Evolutionary conservation across 2,888 invertebrate genomes (phyloP).

Genomic region (Beris morrisii): DNA sequence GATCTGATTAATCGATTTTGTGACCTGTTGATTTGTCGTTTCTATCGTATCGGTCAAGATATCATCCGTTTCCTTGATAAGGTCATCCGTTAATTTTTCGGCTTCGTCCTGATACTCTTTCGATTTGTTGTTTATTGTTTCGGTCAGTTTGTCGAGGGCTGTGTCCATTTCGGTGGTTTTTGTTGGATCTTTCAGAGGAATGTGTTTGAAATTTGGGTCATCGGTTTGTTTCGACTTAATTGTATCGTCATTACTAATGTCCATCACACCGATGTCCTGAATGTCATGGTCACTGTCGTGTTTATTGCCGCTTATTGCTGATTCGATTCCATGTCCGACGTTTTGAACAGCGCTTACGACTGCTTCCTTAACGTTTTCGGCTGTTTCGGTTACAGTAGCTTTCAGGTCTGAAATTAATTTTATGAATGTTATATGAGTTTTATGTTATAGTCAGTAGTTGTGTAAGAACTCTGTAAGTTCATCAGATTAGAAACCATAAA

Average conservation of each 20-base stretch:
- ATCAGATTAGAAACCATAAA: not conserved
- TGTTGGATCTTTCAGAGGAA: slow-evolving; percentile 39
- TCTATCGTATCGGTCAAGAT: slow-evolving; percentile 30
- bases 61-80: slow-evolving; percentile 39
- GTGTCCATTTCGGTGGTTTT: not conserved
- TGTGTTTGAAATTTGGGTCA: slow-evolving; percentile 28
- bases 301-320: slow-evolving; percentile 32
- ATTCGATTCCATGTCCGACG: slow-evolving; percentile 39
- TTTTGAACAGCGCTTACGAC: slow-evolving; percentile 41
- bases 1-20: slow-evolving; percentile 16
- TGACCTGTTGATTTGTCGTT: slow-evolving; percentile 5
- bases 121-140: slow-evolving; percentile 36
- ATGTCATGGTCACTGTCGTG: not conserved
- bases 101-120: slow-evolving; percentile 37
- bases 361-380: slow-evolving; percentile 40
- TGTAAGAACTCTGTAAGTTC: not conserved
- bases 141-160: slow-evolving; percentile 34
- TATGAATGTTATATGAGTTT: not conserved
- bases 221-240: not conserved
- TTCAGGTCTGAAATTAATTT: slow-evolving; percentile 40
- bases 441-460: not conserved
- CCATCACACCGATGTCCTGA: slow-evolving; percentile 26
- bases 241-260: not conserved
- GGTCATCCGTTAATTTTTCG: slow-evolving; percentile 40
- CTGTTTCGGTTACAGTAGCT: slow-evolving; percentile 39